These are phyloP conservation scores for Probaryconus sp. DNA, from an alignment of 1,140 invertebrate genomes.

Conservation along the genomic window DNA sequence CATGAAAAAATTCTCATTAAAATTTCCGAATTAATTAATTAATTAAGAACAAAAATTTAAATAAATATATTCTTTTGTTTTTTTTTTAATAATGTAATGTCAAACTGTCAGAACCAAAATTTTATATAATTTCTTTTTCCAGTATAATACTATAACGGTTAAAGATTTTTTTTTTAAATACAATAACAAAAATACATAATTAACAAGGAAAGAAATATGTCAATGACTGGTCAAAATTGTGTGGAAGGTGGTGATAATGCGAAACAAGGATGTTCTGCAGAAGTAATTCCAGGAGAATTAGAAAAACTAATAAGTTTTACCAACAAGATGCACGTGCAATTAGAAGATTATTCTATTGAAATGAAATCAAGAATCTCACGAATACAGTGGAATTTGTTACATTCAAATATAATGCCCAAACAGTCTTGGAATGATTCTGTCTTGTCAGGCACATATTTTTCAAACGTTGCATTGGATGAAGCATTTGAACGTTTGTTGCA, in stretches of 20 bases:
- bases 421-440: constrained; percentile 64
- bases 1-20: no score
- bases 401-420: constrained; percentile 36
- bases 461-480: constrained; percentile 65
- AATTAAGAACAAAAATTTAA: no score
- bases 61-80: no score
- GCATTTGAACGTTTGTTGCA: constrained; percentile 63
- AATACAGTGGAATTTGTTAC: constrained; percentile 67
- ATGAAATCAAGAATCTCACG: constrained; percentile 66
- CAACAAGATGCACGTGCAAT: constrained; percentile 51
- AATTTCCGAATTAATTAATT: no score
- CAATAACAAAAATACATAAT: no score
- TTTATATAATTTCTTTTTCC: no score
- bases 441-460: constrained; percentile 68
- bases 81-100: no score
- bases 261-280: not conserved
- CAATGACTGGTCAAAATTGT: constrained; percentile 3
- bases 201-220: constrained; percentile 14
- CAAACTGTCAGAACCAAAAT: no score
- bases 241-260: constrained; percentile 18
- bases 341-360: constrained; percentile 70
- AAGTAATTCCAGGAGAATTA: constrained; percentile 46
- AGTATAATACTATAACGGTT: no score
- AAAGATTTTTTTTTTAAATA: no score
- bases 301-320: constrained; percentile 59